Percentiles rank a stretch among this genome's conserved stretches.
These are phyloP conservation scores for Podocnemis expansa DNA, from an alignment of 2,113 vertebrate species.

Conservation along the genomic window DNA sequence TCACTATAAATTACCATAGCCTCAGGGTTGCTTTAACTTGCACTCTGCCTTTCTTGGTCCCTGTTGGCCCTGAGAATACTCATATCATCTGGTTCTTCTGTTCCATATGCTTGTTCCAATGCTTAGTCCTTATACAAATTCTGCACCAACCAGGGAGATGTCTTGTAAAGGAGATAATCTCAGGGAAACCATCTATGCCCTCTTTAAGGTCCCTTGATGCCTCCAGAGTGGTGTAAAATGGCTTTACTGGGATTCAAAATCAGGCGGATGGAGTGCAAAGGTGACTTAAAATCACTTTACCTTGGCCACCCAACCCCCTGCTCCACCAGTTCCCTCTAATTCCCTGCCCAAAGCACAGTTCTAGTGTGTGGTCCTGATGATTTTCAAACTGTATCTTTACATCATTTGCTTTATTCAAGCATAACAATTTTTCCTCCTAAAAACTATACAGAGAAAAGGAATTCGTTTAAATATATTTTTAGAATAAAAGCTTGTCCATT, in stretches of 20 bases:
- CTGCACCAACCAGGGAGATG: background rate
- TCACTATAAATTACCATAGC: background rate
- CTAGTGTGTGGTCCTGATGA: fast-evolving
- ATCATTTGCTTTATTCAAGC: background rate
- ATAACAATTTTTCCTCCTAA: background rate
- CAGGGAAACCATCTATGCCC: background rate
- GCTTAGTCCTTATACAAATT: background rate
- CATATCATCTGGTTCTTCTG: background rate
- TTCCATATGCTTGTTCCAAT: background rate
- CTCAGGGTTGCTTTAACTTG: background rate
- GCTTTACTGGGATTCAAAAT: background rate
- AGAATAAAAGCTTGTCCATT: background rate
- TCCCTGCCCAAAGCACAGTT: background rate
- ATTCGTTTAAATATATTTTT: slow-evolving; percentile 10
- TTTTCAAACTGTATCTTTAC: background rate
- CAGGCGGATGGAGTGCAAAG: background rate
- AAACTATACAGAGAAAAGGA: background rate
- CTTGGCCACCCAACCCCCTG: background rate
- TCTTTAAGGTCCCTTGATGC: background rate
- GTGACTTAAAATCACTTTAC: background rate
- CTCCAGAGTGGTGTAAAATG: background rate
- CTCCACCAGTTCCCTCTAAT: background rate
- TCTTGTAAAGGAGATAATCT: background rate
- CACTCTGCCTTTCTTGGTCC: background rate
- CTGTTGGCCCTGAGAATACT: background rate